Evolutionary conservation across 2,113 vertebrate species (phyloP), one percentile per base, ranked within the genome.

Genomic region (Entelurus aequoreus): DNA sequence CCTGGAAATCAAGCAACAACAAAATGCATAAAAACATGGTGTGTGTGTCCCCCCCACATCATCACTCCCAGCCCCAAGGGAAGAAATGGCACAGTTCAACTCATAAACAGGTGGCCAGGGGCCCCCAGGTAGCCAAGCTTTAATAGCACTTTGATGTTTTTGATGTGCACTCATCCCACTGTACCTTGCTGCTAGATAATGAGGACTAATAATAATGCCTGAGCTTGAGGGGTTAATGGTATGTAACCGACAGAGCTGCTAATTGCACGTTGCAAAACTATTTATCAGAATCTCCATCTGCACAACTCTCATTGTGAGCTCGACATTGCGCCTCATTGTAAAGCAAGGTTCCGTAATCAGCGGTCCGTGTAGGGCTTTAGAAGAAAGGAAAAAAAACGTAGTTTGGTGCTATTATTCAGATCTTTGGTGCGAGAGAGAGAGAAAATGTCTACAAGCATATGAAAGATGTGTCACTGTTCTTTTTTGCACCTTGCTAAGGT

Each of bases 271-370:
- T 98, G 93, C 95, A 92, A 98, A 19, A 96, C 95, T 95, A 96
- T 99, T 96, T 95, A 97, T 98, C 95, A 97, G 94, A 94, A 92
- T 93, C 91, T 94, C 93, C 94, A 96, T 98, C 95, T 96, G 95
- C 90, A 93, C 86, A 83, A 78, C 84, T 85, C 88, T 89, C 88
- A 89, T 95, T 95, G 93, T 96, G 93, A 95, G 96, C 94, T 94
- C 94, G 94, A 96, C 98, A 98, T 96, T 97, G 97, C 94, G 96
- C 93, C 93, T 98, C 95, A 95, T 95, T 93, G 94, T 94, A 95
- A 94, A 95, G 94, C 94, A 96, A 97, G 92, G 95, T 96, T 94
- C 93, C 76, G 91, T 95, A 97, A 98, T 97, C 95, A 98, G 94
- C 87, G 83, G 91, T 91, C 92, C 84, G 90, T 54, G 14, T 87